Base-by-base conservation (phyloP, 2,113 vertebrate genomes). In the Boleophthalmus pectinirostris region DNA sequence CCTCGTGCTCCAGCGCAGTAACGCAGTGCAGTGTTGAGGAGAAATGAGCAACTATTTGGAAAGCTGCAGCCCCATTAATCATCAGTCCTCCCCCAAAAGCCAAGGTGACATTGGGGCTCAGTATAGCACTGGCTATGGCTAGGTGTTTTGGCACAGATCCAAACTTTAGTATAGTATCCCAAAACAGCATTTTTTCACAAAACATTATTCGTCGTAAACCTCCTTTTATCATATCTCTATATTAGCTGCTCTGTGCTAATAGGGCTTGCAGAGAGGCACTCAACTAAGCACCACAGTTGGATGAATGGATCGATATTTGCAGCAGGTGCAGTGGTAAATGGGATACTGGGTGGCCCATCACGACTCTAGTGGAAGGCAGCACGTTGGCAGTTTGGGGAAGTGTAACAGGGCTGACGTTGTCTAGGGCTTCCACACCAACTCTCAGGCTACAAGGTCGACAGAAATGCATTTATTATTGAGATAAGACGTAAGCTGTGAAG, bases 11-110 rank as follows among this genome's bases (percentile, higher is more conserved):
- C 63, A 57, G 38, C 81, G 70, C 56, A 53, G 66, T 78, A 85
- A 74, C 56, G 56, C 72, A 71, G 74, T 64, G 60, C 79, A 73
- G 74, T 66, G 66, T 72, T 74, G 72, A 77, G 85, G 23, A 83
- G 79, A 88, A 80, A 76, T 35, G 70, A 82, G 86, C 78, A 79
- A 73, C 70, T 73, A 74, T 89, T 84, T 82, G 70, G 33, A 23
- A 65, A 84, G 57, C 75, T 67, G 68, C 61, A 69, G 81, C 81
- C 53, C 71, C 82, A 89, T 91, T 90, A 83, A 88, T 90, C 86
- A 90, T 73, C 71, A 49, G 76, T 64, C 72, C 81, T 78, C 58
- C 69, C 70, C 81, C 61, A 72, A 86, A 90, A 87, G 78, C 70
- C 85, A 87, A 88, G 87, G 87, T 87, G 86, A 87, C 83, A 81